phyloP scores from a whole-genome alignment of 1,140 invertebrate genomes.

The Pogonomyrmex californicus region DNA sequence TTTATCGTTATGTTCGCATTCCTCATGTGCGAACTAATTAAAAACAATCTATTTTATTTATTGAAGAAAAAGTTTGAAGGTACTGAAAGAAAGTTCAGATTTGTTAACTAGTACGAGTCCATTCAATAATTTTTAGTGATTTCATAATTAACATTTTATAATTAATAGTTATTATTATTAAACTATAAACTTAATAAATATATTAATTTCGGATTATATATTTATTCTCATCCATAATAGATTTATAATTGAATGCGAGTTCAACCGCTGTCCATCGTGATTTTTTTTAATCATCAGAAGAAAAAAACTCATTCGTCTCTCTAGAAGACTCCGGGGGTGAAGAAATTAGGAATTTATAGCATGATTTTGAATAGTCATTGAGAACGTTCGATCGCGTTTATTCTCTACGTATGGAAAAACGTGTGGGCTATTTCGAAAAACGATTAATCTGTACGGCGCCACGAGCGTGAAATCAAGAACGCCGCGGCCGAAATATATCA shows the following conservation, averaged over 20 bases:
- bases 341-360: neutral
- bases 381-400: neutral
- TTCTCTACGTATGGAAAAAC: neutral
- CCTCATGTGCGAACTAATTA: no score
- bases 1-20: neutral
- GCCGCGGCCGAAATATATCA: constrained; percentile 24
- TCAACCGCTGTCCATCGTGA: neutral
- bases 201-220: neutral
- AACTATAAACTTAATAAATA: neutral
- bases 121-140: constrained; percentile 21
- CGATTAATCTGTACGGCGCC: constrained; percentile 68
- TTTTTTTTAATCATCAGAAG: constrained; percentile 13
- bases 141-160: neutral
- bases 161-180: neutral
- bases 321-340: neutral
- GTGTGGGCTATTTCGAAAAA: constrained; percentile 60
- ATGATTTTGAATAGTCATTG: constrained; percentile 60
- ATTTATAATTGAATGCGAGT: neutral
- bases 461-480: constrained; percentile 74
- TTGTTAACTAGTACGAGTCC: neutral
- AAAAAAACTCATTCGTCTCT: constrained; percentile 11
- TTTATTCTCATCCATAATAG: neutral
- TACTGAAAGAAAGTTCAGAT: no score
- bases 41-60: no score
- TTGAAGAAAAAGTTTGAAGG: no score